phyloP scores from a whole-genome alignment of 2,797 vertebrate genomes.

The Pelodytes ibericus region DNA sequence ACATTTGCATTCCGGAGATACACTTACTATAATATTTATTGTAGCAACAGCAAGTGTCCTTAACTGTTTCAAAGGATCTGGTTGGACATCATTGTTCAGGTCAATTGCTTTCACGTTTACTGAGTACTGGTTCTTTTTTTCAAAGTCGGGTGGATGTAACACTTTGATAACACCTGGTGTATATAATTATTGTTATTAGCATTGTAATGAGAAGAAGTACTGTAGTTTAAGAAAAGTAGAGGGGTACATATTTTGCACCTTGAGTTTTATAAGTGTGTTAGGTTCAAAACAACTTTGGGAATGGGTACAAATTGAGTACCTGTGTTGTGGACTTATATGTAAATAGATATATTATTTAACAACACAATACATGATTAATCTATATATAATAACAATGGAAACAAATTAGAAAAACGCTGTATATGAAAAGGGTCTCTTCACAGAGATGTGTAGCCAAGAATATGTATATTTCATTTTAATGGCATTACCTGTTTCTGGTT shows the following conservation, averaged over 20 bases:
- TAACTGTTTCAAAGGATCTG: conserved; percentile 49
- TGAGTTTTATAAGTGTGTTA: too few species aligned
- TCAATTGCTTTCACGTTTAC: conserved; percentile 37
- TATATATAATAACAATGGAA: too few species aligned
- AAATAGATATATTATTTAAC: too few species aligned
- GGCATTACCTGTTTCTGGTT: conserved; percentile 36
- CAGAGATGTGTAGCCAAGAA: too few species aligned
- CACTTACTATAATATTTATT: conserved; percentile 56
- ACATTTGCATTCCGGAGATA: background rate
- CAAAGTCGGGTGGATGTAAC: conserved; percentile 43
- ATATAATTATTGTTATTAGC: conserved; percentile 4
- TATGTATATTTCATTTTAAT: background rate
- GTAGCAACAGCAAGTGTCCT: conserved; percentile 43
- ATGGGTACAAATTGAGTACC: too few species aligned
- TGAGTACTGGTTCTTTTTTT: conserved; percentile 48
- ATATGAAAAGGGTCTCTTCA: too few species aligned
- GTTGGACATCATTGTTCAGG: conserved; percentile 45
- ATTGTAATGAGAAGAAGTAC: too few species aligned
- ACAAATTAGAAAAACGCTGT: too few species aligned
- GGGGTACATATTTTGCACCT: background rate
- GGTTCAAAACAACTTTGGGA: too few species aligned
- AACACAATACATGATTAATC: too few species aligned
- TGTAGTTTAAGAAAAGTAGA: background rate
- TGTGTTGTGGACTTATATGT: too few species aligned
- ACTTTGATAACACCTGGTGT: conserved; percentile 50